Percentiles rank a stretch among this genome's conserved stretches.
Conservation (phyloP, 1,140 invertebrate species). For the Conopomorpha cramerella region DNA sequence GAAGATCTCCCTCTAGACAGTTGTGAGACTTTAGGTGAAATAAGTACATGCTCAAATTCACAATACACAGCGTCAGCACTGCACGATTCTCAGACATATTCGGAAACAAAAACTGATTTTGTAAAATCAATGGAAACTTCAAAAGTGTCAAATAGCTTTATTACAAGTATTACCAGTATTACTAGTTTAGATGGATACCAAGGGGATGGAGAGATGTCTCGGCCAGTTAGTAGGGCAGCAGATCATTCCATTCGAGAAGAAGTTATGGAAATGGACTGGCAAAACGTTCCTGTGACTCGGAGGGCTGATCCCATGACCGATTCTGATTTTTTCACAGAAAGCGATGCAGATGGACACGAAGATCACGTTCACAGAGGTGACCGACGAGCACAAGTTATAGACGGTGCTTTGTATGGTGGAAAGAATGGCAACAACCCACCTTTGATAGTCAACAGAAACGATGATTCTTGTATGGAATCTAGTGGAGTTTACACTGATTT, state of each 20-base stretch:
- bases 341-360: slow-evolving; percentile 79
- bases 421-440: slow-evolving; percentile 58
- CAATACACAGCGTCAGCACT: slow-evolving; percentile 47
- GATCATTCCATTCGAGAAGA: slow-evolving; percentile 65
- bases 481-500: slow-evolving; percentile 85
- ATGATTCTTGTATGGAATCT: slow-evolving; percentile 78
- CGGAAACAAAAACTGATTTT: slow-evolving; percentile 60
- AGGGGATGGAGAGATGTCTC: slow-evolving; percentile 82
- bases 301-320: slow-evolving; percentile 84
- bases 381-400: slow-evolving; percentile 76
- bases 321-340: slow-evolving; percentile 87
- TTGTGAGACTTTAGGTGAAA: slow-evolving; percentile 59
- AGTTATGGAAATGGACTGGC: slow-evolving; percentile 56
- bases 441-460: slow-evolving; percentile 56
- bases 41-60: slow-evolving; percentile 37
- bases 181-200: slow-evolving; percentile 87
- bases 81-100: slow-evolving; percentile 55
- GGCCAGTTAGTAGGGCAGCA: slow-evolving; percentile 75
- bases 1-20: slow-evolving; percentile 81
- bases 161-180: slow-evolving; percentile 83
- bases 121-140: slow-evolving; percentile 64
- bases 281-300: slow-evolving; percentile 57
- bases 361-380: slow-evolving; percentile 72
- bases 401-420: slow-evolving; percentile 79
- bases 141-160: slow-evolving; percentile 71